Evolutionary conservation across 2,113 vertebrate genomes (phyloP), one percentile per base, ranked within the genome.

Genomic region (Alligator mississippiensis): DNA sequence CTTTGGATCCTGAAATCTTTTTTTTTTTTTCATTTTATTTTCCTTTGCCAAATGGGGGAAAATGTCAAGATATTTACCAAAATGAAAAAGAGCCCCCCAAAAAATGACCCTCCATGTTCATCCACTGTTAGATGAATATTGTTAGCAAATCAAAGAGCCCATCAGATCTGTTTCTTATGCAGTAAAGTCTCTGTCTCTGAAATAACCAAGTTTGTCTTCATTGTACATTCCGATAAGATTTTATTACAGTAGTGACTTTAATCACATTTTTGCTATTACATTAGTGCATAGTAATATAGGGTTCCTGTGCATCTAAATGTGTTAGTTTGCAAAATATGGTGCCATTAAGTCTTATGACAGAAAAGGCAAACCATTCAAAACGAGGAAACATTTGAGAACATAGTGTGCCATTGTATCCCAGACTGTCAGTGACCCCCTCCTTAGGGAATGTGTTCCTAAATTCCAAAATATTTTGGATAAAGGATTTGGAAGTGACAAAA

Each of bases 141-240:
- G 0, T 85, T 27, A 91, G 88, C 59, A 96, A 81, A 94, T 90
- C 94, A 96, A 97, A 96, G 93, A 95, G 92, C 85, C 92, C 90
- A 93, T 96, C 95, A 96, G 93, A 85, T 60, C 90, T 97, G 90
- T 91, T 97, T 97, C 95, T 96, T 96, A 89, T 93, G 95, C 95
- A 96, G 86, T 97, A 95, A 96, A 15, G 92, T 87, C 88, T 95
- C 93, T 96, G 96, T 96, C 96, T 96, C 97, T 97, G 92, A 77
- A 97, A 96, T 95, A 96, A 95, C 94, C 85, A 90, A 94, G 94
- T 97, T 96, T 97, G 96, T 96, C 96, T 97, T 97, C 95, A 97
- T 97, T 97, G 94, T 89, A 85, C 95, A 97, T 97, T 97, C 96
- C 76, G 91, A 96, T 97, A 97, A 96, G 96, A 97, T 94, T 93